Conservation (phyloP, 2,113 vertebrate genomes). For the Neogale vison region DNA sequence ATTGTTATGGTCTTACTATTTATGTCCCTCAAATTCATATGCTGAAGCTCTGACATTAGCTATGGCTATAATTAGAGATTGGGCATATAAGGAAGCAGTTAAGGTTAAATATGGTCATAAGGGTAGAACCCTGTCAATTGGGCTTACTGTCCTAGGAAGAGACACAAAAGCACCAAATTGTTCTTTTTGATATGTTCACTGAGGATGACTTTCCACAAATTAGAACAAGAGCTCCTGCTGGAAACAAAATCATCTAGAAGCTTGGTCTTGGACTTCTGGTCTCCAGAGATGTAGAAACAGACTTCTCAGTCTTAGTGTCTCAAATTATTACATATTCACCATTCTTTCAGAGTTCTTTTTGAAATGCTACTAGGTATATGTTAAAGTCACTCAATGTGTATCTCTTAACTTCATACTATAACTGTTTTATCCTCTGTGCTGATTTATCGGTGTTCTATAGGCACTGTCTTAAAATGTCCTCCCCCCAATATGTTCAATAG, state of each 20-base stretch:
- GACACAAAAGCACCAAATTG: too few species aligned
- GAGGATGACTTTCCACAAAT: background rate
- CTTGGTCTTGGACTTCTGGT: background rate
- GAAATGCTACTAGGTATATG: background rate
- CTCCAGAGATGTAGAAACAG: background rate
- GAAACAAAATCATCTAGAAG: background rate
- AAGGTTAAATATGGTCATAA: background rate
- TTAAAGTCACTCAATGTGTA: background rate
- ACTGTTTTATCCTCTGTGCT: background rate
- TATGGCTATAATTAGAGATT: background rate
- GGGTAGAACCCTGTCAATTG: background rate
- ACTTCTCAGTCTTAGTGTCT: background rate
- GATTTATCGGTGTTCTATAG: background rate
- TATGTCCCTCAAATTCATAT: background rate
- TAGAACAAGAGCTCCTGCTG: background rate
- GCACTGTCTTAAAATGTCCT: background rate
- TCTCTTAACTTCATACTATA: background rate
- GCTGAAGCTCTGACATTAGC: background rate
- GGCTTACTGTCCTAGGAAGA: background rate
- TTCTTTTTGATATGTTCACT: background rate
- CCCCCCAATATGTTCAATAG: background rate
- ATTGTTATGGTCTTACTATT: background rate
- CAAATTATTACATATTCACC: background rate
- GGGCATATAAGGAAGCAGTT: background rate
- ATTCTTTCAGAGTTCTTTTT: background rate